Percentiles rank a stretch among this genome's conserved stretches.
These are phyloP conservation scores for Tetanocera ferruginea DNA, from an alignment of 2,888 invertebrate species.

Conservation along the genomic window DNA sequence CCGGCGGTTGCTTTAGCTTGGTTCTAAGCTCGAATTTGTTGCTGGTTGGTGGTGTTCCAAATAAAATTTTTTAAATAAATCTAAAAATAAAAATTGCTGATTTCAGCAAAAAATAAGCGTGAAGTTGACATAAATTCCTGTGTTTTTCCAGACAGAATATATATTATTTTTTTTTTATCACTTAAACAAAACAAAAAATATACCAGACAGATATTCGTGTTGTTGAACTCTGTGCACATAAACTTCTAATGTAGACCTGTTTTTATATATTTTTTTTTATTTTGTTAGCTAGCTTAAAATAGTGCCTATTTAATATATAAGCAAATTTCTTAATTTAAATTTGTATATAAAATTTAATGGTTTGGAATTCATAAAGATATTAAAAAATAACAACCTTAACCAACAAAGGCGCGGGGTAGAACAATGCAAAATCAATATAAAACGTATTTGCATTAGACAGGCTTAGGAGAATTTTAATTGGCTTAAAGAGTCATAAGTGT, in stretches of 20 bases:
- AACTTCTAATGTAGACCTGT: neutral
- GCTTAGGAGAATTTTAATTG: too few relatives aligned
- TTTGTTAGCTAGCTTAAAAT: too few relatives aligned
- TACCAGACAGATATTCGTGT: neutral
- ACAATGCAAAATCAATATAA: too few relatives aligned
- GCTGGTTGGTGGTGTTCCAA: neutral
- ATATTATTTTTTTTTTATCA: neutral
- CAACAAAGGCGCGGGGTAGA: too few relatives aligned
- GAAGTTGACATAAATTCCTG: slow-evolving; percentile 23
- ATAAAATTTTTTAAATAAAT: neutral
- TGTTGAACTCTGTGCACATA: neutral
- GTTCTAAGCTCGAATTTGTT: neutral
- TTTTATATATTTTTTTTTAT: neutral
- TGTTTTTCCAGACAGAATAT: neutral
- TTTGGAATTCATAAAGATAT: too few relatives aligned
- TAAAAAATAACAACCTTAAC: too few relatives aligned
- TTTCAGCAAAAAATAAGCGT: neutral
- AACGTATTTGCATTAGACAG: too few relatives aligned
- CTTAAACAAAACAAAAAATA: neutral
- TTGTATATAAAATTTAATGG: too few relatives aligned
- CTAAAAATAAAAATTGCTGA: neutral
- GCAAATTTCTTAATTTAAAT: too few relatives aligned
- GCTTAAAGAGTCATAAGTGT: too few relatives aligned
- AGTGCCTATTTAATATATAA: too few relatives aligned
- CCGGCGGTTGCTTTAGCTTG: slow-evolving; percentile 25